These are phyloP conservation scores for Porphyrio hochstetteri DNA, from an alignment of 2,113 vertebrate genomes.

Conservation along the genomic window DNA sequence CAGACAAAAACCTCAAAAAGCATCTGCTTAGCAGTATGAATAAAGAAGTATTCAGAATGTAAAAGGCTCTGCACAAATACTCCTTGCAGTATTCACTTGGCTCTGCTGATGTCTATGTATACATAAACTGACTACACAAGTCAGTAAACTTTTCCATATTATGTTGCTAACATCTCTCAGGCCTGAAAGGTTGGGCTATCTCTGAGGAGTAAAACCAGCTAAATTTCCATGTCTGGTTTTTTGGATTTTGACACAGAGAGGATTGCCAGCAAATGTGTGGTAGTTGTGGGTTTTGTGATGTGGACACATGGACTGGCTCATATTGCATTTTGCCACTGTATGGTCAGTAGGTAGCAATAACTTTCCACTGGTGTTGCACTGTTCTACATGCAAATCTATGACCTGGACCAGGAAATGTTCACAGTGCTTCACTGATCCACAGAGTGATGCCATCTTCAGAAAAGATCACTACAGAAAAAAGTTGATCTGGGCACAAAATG, in stretches of 20 bases:
- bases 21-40: neutral
- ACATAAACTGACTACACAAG: neutral
- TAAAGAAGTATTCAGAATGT: neutral
- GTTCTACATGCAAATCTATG: neutral
- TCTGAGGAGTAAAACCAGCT: neutral
- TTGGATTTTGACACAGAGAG: neutral
- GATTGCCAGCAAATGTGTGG: neutral
- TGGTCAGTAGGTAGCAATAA: neutral
- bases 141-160: neutral
- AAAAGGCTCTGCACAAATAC: neutral
- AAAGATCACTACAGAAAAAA: neutral
- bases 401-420: neutral
- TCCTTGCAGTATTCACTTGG: neutral
- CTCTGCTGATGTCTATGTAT: neutral
- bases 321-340: neutral
- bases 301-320: neutral
- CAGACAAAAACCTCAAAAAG: neutral
- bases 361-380: fast-evolving
- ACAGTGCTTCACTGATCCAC: neutral
- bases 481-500: neutral
- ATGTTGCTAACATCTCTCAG: neutral
- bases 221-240: neutral
- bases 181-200: neutral
- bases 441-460: neutral
- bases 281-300: neutral